These are phyloP conservation scores for Temnothorax longispinosus DNA, from an alignment of 1,140 invertebrate species.

Conservation along the genomic window DNA sequence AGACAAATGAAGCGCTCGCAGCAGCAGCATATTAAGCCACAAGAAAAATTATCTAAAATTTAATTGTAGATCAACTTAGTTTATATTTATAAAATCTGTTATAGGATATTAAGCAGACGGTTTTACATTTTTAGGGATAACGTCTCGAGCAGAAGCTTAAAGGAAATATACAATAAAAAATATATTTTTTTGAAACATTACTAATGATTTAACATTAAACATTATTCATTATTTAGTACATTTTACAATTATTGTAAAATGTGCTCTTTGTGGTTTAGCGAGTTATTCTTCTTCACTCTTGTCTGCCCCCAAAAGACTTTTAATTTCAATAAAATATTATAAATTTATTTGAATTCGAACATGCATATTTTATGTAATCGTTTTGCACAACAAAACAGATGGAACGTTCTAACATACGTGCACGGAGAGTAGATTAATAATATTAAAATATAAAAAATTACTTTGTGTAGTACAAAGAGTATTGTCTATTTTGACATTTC, in stretches of 20 bases:
- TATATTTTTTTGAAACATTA: background rate
- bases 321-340: slow-evolving; percentile 31
- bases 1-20: background rate
- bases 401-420: slow-evolving; percentile 11
- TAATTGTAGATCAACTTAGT: background rate
- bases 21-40: background rate
- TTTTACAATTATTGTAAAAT: background rate
- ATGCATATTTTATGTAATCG: slow-evolving; percentile 7
- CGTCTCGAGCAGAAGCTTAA: background rate
- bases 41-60: background rate
- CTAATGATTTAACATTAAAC: background rate
- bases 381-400: slow-evolving; percentile 23
- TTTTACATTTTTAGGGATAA: background rate
- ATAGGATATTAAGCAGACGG: background rate
- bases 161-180: background rate
- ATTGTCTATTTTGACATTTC: slow-evolving; percentile 41
- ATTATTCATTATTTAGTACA: background rate
- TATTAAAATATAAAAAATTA: slow-evolving; percentile 53
- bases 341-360: slow-evolving; percentile 14
- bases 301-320: background rate
- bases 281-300: background rate
- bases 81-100: background rate
- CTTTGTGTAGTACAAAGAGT: slow-evolving; percentile 26
- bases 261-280: background rate
- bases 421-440: slow-evolving; percentile 25